A percentile compares a stretch with the other conserved stretches of the same genome.
phyloP scores from a whole-genome alignment of 2,797 vertebrate genomes.

The Lacerta viridis region DNA sequence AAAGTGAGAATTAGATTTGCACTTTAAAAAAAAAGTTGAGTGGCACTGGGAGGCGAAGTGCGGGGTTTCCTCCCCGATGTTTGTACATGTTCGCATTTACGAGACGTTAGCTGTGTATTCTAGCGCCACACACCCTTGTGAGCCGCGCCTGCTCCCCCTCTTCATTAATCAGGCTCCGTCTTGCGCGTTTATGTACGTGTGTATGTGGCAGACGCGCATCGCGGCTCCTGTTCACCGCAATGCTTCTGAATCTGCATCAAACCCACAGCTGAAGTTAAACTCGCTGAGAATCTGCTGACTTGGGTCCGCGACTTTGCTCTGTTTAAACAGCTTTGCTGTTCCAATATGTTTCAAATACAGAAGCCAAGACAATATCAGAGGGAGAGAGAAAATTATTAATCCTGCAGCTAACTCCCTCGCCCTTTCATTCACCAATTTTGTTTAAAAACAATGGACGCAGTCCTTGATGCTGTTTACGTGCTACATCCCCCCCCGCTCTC shows the following conservation, averaged over 20 bases:
- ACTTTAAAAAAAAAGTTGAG: conserved; percentile 49
- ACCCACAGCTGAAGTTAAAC: background rate
- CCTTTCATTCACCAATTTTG: background rate
- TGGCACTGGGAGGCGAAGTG: conserved; percentile 52
- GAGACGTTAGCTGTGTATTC: background rate
- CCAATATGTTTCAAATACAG: background rate
- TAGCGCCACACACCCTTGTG: background rate
- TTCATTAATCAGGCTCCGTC: background rate
- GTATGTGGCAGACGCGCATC: background rate
- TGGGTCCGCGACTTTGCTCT: background rate
- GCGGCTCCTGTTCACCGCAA: background rate
- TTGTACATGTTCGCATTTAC: too few species aligned
- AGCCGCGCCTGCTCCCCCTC: background rate
- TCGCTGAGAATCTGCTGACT: background rate
- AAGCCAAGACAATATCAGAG: background rate
- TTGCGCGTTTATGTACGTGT: too few species aligned
- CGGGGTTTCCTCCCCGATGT: background rate
- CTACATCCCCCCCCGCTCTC: too few species aligned
- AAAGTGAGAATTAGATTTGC: conserved; percentile 59
- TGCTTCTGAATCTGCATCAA: too few species aligned
- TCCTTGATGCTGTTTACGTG: background rate
- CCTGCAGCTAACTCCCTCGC: background rate
- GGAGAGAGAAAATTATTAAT: background rate
- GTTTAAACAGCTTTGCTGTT: background rate
- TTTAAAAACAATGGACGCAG: background rate